phyloP scores from a whole-genome alignment of 1,140 invertebrate genomes.

The Drosophila pandora region DNA sequence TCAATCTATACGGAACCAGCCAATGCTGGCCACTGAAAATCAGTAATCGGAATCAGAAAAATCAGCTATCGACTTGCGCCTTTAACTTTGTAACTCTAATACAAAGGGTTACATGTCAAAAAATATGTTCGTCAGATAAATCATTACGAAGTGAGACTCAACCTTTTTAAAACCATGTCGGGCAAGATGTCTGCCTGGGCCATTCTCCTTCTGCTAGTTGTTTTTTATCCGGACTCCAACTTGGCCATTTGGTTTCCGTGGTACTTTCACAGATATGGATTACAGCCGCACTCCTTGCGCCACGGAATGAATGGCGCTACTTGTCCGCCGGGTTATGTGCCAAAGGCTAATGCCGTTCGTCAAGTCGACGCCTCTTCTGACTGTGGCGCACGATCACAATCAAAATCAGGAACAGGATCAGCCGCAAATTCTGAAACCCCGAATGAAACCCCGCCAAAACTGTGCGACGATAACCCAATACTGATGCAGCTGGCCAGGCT shows the following conservation, averaged over 20 bases:
- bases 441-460: not conserved
- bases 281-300: slow-evolving; percentile 31
- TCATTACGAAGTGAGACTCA: not conserved
- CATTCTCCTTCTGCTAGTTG: slow-evolving; percentile 16
- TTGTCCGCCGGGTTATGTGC: slow-evolving; percentile 62
- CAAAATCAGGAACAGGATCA: not conserved
- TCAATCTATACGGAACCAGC: no score
- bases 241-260: slow-evolving; percentile 66
- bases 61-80: no score
- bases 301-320: slow-evolving; percentile 8
- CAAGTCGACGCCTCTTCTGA: not conserved
- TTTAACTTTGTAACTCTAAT: no score
- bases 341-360: not conserved
- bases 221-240: slow-evolving; percentile 2
- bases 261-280: slow-evolving; percentile 62
- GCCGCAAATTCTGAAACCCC: not conserved
- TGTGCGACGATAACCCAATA: slow-evolving; percentile 76
- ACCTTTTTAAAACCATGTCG: slow-evolving; percentile 21
- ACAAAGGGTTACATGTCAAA: not conserved
- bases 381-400: not conserved
- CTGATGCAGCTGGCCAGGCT: slow-evolving; percentile 73
- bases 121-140: not conserved
- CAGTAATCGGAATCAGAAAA: no score
- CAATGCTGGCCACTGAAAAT: no score
- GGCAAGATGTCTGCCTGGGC: slow-evolving; percentile 1